Evolutionary conservation across 2,888 invertebrate species (phyloP), one percentile per base, ranked within the genome.

Genomic region (Helobdella robusta): DNA sequence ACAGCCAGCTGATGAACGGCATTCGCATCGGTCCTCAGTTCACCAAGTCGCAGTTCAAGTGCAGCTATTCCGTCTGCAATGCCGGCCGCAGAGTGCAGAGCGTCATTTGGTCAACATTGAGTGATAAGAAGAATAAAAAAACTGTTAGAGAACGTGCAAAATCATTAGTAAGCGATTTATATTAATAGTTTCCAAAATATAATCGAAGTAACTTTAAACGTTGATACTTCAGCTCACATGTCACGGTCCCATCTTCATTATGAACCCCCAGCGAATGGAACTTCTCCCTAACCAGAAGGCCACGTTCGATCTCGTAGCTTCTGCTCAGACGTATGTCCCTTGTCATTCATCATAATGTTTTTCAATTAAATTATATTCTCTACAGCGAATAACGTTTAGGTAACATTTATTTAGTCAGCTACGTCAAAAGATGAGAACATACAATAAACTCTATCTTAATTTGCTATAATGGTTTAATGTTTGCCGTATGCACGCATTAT

Each of bases 21-120:
- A 80, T 85, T 59, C 77, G 84, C 68, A 82, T 87, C 54, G 87
- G 86, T 2, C 81, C 83, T 2, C 82, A 86, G 73, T 85, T 87
- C 70, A 79, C 78, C 67, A 78, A 77, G 63, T 73, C 74, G 1
- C 73, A 73, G 3, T 72, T 77, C 50, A 68, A 70, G 58, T 74
- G 75, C 62, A 72, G 68, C 4, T 77, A 79, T 69, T 73, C 72
- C 30, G 70, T 80, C 66, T 77, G 77, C 18, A 80, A 80, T 73
- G 72, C 70, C 52, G 80, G 80, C 4, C 74, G 78, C 48, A 75
- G 80, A 52, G 78, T 78, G 69, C 79, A 80, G 68, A 77, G 77
- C 69, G 72, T 80, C 23, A 76, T 77, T 23, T 80, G 79, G 79
- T 74, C 4, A 15, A 32, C 50, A n/a, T 20, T 32, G 15, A 20